phyloP scores from a whole-genome alignment of 1,140 invertebrate species.

The Pseudomyrmex pallidus region DNA sequence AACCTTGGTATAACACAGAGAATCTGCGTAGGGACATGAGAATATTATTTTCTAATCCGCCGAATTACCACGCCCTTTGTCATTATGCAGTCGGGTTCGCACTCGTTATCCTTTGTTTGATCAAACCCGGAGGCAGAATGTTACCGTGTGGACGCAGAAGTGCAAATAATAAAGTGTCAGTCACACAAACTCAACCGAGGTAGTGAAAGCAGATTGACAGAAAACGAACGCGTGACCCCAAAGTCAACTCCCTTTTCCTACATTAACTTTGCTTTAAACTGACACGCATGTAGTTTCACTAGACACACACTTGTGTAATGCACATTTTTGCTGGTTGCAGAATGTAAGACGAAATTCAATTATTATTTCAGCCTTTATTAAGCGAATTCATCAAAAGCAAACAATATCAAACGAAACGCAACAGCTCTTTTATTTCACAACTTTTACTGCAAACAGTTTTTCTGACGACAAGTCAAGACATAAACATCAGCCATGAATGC shows the following conservation, averaged over 20 bases:
- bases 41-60: slow-evolving; percentile 42
- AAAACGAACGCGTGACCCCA: slow-evolving; percentile 8
- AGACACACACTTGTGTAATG: too few species aligned
- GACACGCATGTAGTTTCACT: background rate
- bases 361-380: background rate
- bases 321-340: too few species aligned
- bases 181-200: slow-evolving; percentile 28
- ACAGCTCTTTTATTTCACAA: slow-evolving; percentile 39
- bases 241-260: background rate
- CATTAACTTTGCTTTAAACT: too few species aligned
- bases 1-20: background rate
- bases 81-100: slow-evolving; percentile 25
- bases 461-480: slow-evolving; percentile 39
- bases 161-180: slow-evolving; percentile 64
- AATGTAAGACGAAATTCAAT: too few species aligned
- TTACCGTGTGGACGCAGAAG: slow-evolving; percentile 49
- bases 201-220: slow-evolving; percentile 39
- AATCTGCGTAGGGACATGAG: background rate
- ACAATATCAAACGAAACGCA: slow-evolving; percentile 18
- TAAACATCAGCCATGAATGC: slow-evolving; percentile 17
- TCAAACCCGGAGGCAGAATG: slow-evolving; percentile 22
- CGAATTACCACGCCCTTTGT: slow-evolving; percentile 53
- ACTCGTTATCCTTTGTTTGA: slow-evolving; percentile 63
- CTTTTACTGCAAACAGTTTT: slow-evolving; percentile 62
- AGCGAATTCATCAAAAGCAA: background rate